Evolutionary conservation across 23 tunicate genomes (phyloP), one percentile per base, ranked within the genome.

Genomic region (Trididemnum miniatum): DNA sequence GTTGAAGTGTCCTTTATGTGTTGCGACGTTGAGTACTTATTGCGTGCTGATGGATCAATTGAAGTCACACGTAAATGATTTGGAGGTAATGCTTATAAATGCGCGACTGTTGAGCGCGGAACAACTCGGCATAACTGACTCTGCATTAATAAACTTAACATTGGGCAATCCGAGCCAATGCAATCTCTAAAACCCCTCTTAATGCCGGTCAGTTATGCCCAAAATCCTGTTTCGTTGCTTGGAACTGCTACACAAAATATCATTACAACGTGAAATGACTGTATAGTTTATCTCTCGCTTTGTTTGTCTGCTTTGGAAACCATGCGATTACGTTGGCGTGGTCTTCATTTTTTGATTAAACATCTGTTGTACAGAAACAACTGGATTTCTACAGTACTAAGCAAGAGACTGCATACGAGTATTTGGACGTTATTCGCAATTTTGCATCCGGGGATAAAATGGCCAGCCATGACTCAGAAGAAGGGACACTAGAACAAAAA

Each of bases 1-100:
- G 54, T 78, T 91, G 15, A 82, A 82, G 57, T 85, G 89, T 69
- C 90, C 97, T 1, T 52, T 77, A 23, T 91, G 97, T 71, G 71
- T 82, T 1, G 80, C 90, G 20, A 73, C 87, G n/a, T 24, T 71
- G 26, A n/a, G 25, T 0, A 63, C 71, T n/a, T 34, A 79, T 38
- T 18, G 20, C 22, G 67, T 62, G 0, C 44, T 86, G 30, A 60
- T 52, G 29, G 59, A 51, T 1, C 71, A 51, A 51, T 34, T 79
- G 59, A 69, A 71, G 34, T 66, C 71, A 20, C 28, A 49, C 15
- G 50, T 86, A 0, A 15, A 50, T 20, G 69, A 57, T 57, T 57
- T 77, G n/a, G 66, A 77, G 82, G 82, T 77, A 62, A 62, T 62
- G 15, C 15, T n/a, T n/a, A n/a, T n/a, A n/a, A n/a, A n/a, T n/a